A percentile compares a stretch with the other conserved stretches of the same genome.
These are phyloP conservation scores for Myioborus melanocephalus DNA, from an alignment of 2,797 vertebrate species.

Conservation along the genomic window DNA sequence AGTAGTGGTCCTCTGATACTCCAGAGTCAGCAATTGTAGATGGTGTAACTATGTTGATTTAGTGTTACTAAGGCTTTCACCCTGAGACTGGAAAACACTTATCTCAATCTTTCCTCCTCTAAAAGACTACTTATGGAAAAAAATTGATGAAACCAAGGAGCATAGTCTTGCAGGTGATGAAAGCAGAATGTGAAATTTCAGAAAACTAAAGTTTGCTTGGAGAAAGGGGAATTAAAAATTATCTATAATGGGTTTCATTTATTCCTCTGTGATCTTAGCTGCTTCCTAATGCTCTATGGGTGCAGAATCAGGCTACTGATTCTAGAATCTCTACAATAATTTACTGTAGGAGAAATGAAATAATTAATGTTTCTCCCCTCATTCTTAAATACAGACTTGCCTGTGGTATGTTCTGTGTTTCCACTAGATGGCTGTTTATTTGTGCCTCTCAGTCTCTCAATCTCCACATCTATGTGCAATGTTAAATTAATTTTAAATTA, in stretches of 20 bases:
- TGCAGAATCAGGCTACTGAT: not conserved
- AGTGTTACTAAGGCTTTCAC: not conserved
- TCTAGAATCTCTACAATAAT: not conserved
- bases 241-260: not conserved
- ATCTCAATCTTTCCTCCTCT: not conserved
- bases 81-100: not conserved
- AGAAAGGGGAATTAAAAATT: not conserved
- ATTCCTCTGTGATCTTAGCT: not conserved
- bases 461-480: not conserved
- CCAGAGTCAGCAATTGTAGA: not conserved
- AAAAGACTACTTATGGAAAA: not conserved
- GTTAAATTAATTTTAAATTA: constrained; percentile 63
- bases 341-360: not conserved
- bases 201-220: not conserved
- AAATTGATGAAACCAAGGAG: not conserved
- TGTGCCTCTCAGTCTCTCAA: constrained; percentile 1
- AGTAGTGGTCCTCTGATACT: not conserved
- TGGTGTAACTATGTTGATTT: not conserved
- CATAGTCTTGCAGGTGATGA: not conserved
- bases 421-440: not conserved
- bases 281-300: not conserved
- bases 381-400: not conserved
- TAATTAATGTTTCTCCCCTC: not conserved
- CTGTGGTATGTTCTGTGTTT: not conserved
- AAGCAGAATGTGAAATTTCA: not conserved